These are phyloP conservation scores for Neodiprion virginianus DNA, from an alignment of 1,140 invertebrate genomes.

Conservation along the genomic window DNA sequence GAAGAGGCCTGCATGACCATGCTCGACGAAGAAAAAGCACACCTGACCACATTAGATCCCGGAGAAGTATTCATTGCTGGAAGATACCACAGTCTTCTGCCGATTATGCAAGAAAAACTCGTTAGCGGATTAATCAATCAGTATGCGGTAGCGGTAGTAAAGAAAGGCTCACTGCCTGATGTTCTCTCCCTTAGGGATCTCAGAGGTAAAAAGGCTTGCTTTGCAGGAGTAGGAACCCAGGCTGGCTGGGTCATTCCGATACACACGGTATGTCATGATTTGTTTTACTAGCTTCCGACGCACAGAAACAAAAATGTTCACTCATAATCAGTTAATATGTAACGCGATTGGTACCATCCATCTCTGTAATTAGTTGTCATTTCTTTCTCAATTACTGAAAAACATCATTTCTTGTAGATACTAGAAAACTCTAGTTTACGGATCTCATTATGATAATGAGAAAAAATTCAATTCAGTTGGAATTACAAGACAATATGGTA, in stretches of 20 bases:
- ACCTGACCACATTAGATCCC: conserved; percentile 88
- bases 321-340: too few relatives aligned
- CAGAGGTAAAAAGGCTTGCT: conserved; percentile 82
- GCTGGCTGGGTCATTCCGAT: conserved; percentile 95
- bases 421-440: too few relatives aligned
- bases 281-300: background rate
- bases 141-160: conserved; percentile 88
- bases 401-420: too few relatives aligned
- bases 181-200: conserved; percentile 74
- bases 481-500: too few relatives aligned
- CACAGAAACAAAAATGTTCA: too few relatives aligned
- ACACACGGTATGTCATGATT: conserved; percentile 68
- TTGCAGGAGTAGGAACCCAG: conserved; percentile 87
- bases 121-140: conserved; percentile 68
- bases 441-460: too few relatives aligned
- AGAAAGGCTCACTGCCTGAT: conserved; percentile 68
- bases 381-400: too few relatives aligned
- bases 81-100: conserved; percentile 90
- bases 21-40: conserved; percentile 79
- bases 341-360: too few relatives aligned
- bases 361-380: conserved; percentile 28
- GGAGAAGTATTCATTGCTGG: conserved; percentile 94
- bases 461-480: too few relatives aligned
- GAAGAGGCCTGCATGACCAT: conserved; percentile 84
- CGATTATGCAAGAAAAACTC: conserved; percentile 82